These are phyloP conservation scores for Drosophila nr. medialis DNA, from an alignment of 2,888 invertebrate genomes.

Conservation along the genomic window DNA sequence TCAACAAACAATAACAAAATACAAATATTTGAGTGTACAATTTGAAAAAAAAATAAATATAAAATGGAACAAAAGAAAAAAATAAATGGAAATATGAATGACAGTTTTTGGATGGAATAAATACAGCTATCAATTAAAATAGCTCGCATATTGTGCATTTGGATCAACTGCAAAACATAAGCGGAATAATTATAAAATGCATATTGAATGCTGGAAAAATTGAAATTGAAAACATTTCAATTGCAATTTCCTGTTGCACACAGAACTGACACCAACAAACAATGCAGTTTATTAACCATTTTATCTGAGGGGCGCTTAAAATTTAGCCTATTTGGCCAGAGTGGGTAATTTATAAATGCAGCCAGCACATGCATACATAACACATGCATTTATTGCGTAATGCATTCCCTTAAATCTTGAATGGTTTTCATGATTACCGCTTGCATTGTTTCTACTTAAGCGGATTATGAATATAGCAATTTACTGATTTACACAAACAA, in stretches of 20 bases:
- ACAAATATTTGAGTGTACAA: constrained; percentile 78
- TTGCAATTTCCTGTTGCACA: constrained; percentile 61
- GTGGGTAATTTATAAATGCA: constrained; percentile 37
- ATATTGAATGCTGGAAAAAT: constrained; percentile 31
- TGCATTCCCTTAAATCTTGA: constrained; percentile 49
- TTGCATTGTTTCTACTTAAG: constrained; percentile 41
- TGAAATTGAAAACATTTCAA: constrained; percentile 45
- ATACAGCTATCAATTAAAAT: constrained; percentile 7
- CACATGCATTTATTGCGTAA: background rate
- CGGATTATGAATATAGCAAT: constrained; percentile 49
- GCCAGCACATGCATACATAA: background rate
- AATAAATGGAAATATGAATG: background rate
- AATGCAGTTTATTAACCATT: constrained; percentile 48
- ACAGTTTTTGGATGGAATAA: background rate
- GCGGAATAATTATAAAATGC: constrained; percentile 39
- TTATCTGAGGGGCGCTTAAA: constrained; percentile 21
- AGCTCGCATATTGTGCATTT: background rate
- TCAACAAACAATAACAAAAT: constrained; percentile 37
- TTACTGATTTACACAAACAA: constrained; percentile 13
- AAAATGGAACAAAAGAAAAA: background rate
- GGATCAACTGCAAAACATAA: constrained; percentile 25
- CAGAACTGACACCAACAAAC: constrained; percentile 36
- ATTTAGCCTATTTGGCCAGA: background rate
- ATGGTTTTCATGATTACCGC: constrained; percentile 40
- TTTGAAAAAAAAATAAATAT: constrained; percentile 15